Evolutionary conservation across 2,113 vertebrate genomes (phyloP), one percentile per base, ranked within the genome.

Genomic region (Psilopsiagon aymara): DNA sequence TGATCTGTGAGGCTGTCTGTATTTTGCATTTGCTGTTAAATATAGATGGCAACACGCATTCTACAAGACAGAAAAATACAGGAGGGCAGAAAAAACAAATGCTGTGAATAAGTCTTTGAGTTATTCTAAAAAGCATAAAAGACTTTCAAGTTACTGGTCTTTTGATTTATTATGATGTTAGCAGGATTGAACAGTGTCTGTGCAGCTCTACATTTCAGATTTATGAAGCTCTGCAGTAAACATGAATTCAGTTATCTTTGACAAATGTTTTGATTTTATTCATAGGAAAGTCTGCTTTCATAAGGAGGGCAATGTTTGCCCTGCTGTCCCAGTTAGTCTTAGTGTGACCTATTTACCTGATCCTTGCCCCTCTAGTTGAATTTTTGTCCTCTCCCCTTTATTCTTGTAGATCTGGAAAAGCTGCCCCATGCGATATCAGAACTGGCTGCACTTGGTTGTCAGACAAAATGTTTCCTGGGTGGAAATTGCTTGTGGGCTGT

Each of bases 21-120:
- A 39, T 75, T 94, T 95, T 89, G 41, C 74, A 63, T 89, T 91
- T 69, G 62, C 88, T 89, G 88, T 96, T 95, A 95, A 96, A 95
- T 91, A 92, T 93, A 95, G 92, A 93, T 92, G 80, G 74, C 81
- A 96, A 92, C 70, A n/a, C 44, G 7, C 62, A 5, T 86, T 66
- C 51, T 84, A 49, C 57, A 68, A 79, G 90, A 46, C 35, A 60
- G 53, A 49, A 84, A 90, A 93, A 67, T 74, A 92, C 86, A 94
- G 66, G 82, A 73, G 73, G 47, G 31, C 17, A 84, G 77, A 51
- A 91, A 83, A 95, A 64, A 51, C 59, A 91, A 95, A 63, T 15
- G 52, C 82, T 86, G 52, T 57, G 88, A 69, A 69, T 84, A 90
- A 77, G 74, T 86, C 91, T 92, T 90, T 77, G 81, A 77, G 52